Base-by-base conservation (phyloP, 2,888 invertebrate species). In the Dynastes maya region DNA sequence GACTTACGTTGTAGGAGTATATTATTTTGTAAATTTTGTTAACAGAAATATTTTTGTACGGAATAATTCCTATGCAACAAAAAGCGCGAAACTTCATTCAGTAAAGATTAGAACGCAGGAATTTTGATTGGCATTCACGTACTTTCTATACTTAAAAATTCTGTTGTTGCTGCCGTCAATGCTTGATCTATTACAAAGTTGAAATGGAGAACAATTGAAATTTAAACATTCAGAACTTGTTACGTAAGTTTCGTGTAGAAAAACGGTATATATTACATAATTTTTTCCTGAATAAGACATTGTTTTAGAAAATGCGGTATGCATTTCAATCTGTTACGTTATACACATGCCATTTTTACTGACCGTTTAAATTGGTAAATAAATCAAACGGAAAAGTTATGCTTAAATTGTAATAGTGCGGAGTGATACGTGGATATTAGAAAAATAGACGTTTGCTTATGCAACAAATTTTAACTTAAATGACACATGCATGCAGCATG, bases 71-170 rank as follows among this genome's bases (percentile, higher is more conserved):
- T 37, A 0, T 27, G 40, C n/a, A 64, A 37, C n/a, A 8, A 2
- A n/a, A 37, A 64, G 6, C 32, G 13, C 13, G 55, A 58, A n/a
- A 9, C 22, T 16, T 58, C 22, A 16, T 6, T 58, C 27, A 2
- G 2, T 58, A 16, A 22, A 58, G 5, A 1, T 16, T 58, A 13
- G 0, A 37, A 55, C 22, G 2, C 6, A n/a, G 58, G 40, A 71
- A 55, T 71, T 37, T 53, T 22, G 32, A 4, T 16, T 37, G 37
- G 29, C n/a, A 64, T 64, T 32, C 9, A 45, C 8, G 65, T 22
- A 58, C 71, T 58, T 71, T 71, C 40, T 71, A 71, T 22, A 53
- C 37, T 32, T 58, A 55, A 55, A 71, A 55, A 71, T 55, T 70
- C 53, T 32, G 32, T 55, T 37, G 55, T 55, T 55, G 22, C 55